Evolutionary conservation across 1,140 invertebrate genomes (phyloP).

Genomic region (Dryas iulia): DNA sequence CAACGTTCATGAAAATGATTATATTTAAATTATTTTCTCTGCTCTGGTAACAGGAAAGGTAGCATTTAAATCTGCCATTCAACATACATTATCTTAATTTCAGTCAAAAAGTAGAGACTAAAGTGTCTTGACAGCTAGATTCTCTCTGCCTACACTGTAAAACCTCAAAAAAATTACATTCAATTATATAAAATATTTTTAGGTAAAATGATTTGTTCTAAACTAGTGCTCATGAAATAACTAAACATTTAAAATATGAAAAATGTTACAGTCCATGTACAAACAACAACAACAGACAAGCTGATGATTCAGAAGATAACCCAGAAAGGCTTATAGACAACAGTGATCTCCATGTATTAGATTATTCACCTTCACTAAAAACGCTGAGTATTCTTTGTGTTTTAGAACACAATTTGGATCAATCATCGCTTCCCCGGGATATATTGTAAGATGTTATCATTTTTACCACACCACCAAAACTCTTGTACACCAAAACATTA

Average conservation of each 20-base stretch:
- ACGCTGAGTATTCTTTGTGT: slow-evolving; percentile 85
- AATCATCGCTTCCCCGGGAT: slow-evolving; percentile 82
- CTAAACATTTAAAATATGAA: too few species aligned
- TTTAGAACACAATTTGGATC: slow-evolving; percentile 83
- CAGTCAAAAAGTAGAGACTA: too few species aligned
- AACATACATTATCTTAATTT: too few species aligned
- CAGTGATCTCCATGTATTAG: slow-evolving; percentile 88
- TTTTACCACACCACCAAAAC: too few species aligned
- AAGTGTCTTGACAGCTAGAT: background rate
- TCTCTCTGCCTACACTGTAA: too few species aligned
- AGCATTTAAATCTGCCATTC: too few species aligned
- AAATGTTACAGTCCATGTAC: slow-evolving; percentile 54
- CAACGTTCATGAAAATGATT: too few species aligned
- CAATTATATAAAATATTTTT: background rate
- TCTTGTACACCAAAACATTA: too few species aligned
- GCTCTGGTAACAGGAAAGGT: too few species aligned
- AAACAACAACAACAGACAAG: slow-evolving; percentile 35
- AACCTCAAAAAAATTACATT: background rate
- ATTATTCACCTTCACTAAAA: slow-evolving; percentile 87
- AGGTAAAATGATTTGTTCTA: too few species aligned
- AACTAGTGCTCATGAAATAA: too few species aligned
- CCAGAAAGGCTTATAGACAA: slow-evolving; percentile 84
- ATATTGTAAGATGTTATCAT: slow-evolving; percentile 79
- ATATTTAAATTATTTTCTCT: too few species aligned
- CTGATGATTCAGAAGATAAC: slow-evolving; percentile 40